Evolutionary conservation across 2,888 invertebrate species (phyloP).

Genomic region (Periphyllus acericola): DNA sequence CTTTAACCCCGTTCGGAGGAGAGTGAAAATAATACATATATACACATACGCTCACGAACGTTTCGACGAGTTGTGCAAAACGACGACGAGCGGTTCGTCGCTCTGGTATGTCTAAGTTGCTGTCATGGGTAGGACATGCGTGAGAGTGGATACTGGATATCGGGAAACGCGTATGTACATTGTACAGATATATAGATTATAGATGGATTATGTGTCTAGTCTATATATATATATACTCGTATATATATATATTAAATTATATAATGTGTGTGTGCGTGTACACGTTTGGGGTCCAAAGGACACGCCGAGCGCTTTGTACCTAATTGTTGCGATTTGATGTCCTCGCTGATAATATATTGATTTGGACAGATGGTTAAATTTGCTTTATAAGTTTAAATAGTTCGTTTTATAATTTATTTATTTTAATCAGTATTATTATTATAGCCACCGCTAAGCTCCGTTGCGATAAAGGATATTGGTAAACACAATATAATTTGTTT

Average conservation of each 20-base stretch:
- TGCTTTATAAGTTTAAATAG: constrained; percentile 27
- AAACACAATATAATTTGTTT: too few relatives aligned
- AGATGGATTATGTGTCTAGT: background rate
- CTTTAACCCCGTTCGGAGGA: background rate
- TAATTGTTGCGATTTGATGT: constrained; percentile 32
- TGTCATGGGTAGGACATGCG: background rate
- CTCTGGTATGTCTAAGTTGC: background rate
- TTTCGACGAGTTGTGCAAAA: background rate
- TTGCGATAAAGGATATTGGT: too few relatives aligned
- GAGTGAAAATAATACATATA: constrained; percentile 11
- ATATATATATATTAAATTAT: background rate
- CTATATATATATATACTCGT: background rate
- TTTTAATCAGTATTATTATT: too few relatives aligned
- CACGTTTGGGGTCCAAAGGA: constrained; percentile 10
- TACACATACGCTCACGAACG: background rate
- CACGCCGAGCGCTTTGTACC: constrained; percentile 1
- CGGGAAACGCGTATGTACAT: too few relatives aligned
- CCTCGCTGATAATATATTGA: constrained; percentile 30
- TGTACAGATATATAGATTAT: too few relatives aligned
- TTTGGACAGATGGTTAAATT: constrained; percentile 32
- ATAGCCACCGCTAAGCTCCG: too few relatives aligned
- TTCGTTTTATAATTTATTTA: background rate
- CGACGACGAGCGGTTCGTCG: background rate
- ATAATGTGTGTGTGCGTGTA: background rate
- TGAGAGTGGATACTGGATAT: background rate